Evolutionary conservation across 1,140 invertebrate species (phyloP).

Genomic region (Muscidifurax raptorellus): DNA sequence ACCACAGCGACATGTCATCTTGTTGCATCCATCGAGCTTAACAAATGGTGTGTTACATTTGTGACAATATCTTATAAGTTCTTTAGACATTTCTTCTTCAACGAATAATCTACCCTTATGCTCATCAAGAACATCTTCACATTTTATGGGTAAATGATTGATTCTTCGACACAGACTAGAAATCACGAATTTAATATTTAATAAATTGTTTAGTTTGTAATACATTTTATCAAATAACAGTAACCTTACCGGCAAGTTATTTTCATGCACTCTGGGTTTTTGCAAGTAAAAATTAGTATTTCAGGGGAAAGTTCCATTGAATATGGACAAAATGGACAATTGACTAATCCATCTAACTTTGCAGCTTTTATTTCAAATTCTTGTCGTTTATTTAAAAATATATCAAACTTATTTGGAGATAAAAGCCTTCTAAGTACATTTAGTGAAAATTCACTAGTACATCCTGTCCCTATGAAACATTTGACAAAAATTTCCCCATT

Average conservation of each 20-base stretch:
- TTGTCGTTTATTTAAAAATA: conserved; percentile 75
- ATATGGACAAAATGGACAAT: conserved; percentile 81
- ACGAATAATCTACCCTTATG: conserved; percentile 76
- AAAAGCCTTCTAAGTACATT: conserved; percentile 72
- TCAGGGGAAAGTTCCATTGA: conserved; percentile 77
- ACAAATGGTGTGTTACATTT: conserved; percentile 78
- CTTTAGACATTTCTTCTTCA: conserved; percentile 81
- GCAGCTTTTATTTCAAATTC: conserved; percentile 79
- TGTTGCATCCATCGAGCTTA: conserved; percentile 82
- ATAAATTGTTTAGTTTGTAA: not conserved
- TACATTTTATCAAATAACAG: not conserved
- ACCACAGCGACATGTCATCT: conserved; percentile 82
- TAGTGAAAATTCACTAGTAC: conserved; percentile 71
- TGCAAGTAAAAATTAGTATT: conserved; percentile 80
- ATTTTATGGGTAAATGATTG: conserved; percentile 79
- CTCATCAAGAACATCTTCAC: conserved; percentile 77
- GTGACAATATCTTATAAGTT: conserved; percentile 78
- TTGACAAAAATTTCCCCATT: conserved; percentile 73
- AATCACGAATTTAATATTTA: not conserved
- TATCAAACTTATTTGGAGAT: conserved; percentile 65
- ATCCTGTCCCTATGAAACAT: conserved; percentile 71
- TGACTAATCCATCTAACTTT: conserved; percentile 78
- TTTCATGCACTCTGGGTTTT: conserved; percentile 81
- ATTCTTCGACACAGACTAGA: conserved; percentile 77
- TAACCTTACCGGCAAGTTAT: conserved; percentile 77